A percentile compares a stretch with the other conserved stretches of the same genome.
Conservation (phyloP, 1,140 invertebrate genomes). For the Calosoma granatense region DNA sequence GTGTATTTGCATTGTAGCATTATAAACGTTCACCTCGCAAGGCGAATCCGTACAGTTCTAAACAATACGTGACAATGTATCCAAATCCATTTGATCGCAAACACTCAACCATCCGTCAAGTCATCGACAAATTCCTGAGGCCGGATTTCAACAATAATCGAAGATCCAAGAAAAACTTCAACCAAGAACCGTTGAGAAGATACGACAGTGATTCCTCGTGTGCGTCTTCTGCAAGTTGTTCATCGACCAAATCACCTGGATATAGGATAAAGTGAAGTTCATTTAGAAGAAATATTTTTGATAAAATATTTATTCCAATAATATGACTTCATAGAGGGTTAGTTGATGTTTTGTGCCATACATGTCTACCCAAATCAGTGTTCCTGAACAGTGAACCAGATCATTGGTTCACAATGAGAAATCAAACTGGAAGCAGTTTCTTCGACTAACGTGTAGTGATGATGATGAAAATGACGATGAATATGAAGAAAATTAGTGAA, state of each 20-base stretch:
- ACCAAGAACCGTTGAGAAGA: conserved; percentile 13
- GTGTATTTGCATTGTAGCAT: not conserved
- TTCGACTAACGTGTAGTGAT: too few relatives aligned
- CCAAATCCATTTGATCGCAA: conserved; percentile 64
- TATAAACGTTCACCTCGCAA: not conserved
- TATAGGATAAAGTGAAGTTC: not conserved
- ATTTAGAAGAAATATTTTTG: not conserved
- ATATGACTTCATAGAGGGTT: too few relatives aligned
- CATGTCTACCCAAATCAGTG: too few relatives aligned
- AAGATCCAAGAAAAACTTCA: conserved; percentile 13
- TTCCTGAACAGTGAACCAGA: too few relatives aligned
- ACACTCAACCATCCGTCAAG: conserved; percentile 57
- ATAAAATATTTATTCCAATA: too few relatives aligned
- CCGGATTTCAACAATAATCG: conserved; percentile 30
- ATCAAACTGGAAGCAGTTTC: too few relatives aligned
- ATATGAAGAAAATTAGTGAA: too few relatives aligned
- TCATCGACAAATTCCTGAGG: conserved; percentile 49
- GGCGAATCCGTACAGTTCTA: too few relatives aligned
- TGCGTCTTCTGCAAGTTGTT: conserved; percentile 11
- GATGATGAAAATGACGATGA: too few relatives aligned
- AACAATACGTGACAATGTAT: conserved; percentile 43
- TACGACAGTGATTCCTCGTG: conserved; percentile 19
- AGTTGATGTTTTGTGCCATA: too few relatives aligned
- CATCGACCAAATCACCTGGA: not conserved
- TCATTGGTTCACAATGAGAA: too few relatives aligned